Evolutionary conservation across 2,888 invertebrate species (phyloP).

Genomic region (Spodoptera picta): DNA sequence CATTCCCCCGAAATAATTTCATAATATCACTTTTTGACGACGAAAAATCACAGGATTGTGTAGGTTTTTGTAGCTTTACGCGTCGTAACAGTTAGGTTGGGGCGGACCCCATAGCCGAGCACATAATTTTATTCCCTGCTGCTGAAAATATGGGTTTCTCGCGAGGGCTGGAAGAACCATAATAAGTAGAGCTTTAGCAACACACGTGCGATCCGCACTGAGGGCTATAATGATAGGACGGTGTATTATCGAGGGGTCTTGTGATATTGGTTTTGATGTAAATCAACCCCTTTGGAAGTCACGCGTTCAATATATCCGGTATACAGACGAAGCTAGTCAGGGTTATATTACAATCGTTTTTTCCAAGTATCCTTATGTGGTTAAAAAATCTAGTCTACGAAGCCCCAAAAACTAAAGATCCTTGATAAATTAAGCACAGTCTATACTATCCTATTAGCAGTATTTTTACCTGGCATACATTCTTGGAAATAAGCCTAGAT

Average conservation of each 20-base stretch:
- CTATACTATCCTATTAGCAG: slow-evolving; percentile 27
- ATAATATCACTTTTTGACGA: slow-evolving; percentile 6
- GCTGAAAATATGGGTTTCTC: slow-evolving; percentile 54
- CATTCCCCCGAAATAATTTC: too few species aligned
- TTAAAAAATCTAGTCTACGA: slow-evolving; percentile 30
- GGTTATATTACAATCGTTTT: slow-evolving; percentile 8
- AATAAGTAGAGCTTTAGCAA: slow-evolving; percentile 46
- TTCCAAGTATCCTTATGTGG: not conserved
- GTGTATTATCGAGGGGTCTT: slow-evolving; percentile 48
- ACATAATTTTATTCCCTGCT: slow-evolving; percentile 64
- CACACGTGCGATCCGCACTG: slow-evolving; percentile 33
- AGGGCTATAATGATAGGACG: slow-evolving; percentile 43
- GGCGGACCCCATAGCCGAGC: slow-evolving; percentile 39
- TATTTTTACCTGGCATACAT: slow-evolving; percentile 31
- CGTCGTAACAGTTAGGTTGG: slow-evolving; percentile 23
- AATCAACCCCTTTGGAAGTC: slow-evolving; percentile 59
- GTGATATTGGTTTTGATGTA: slow-evolving; percentile 47
- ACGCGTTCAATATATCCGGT: slow-evolving; percentile 35
- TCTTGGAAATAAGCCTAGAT: slow-evolving; percentile 26
- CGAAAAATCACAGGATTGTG: slow-evolving; percentile 14
- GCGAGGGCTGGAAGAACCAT: slow-evolving; percentile 61
- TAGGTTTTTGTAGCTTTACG: slow-evolving; percentile 20
- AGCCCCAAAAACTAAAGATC: slow-evolving; percentile 32
- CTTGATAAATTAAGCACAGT: slow-evolving; percentile 27
- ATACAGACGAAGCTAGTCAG: slow-evolving; percentile 22